Conservation (phyloP, 2,797 vertebrate genomes). For the Brachymystax lenok region DNA sequence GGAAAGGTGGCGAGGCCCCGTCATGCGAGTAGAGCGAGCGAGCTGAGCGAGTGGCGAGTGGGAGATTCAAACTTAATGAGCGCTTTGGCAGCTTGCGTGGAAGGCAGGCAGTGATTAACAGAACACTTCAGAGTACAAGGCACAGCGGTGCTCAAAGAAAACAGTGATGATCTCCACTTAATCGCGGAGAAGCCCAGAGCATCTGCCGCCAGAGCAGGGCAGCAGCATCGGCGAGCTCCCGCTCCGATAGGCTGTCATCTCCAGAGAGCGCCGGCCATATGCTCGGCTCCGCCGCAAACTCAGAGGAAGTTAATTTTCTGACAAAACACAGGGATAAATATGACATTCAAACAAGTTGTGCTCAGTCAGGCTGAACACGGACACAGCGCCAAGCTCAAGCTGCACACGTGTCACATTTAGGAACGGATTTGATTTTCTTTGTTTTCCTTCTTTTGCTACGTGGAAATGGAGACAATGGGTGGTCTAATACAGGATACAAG, state of each 20-base stretch:
- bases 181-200: slow-evolving; percentile 99
- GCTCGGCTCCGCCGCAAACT: slow-evolving; percentile 97
- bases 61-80: slow-evolving; percentile 97
- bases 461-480: slow-evolving; percentile 41
- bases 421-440: slow-evolving; percentile 74
- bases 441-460: slow-evolving; percentile 41
- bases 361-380: slow-evolving; percentile 84
- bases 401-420: slow-evolving; percentile 86
- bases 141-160: slow-evolving; percentile 99
- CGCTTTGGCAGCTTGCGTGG: slow-evolving; percentile 98
- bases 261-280: slow-evolving; percentile 99
- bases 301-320: slow-evolving; percentile 99
- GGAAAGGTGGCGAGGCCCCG: slow-evolving; percentile 76
- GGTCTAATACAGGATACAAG: slow-evolving; percentile 26
- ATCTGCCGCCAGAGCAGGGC: slow-evolving; percentile 97
- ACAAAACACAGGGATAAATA: slow-evolving; percentile 99
- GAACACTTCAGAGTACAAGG: slow-evolving; percentile 99
- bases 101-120: slow-evolving; percentile 99
- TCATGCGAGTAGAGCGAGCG: slow-evolving; percentile 64
- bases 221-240: slow-evolving; percentile 91
- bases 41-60: slow-evolving; percentile 76
- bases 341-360: slow-evolving; percentile 99
- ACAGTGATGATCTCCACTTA: slow-evolving; percentile 99
- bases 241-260: slow-evolving; percentile 99
- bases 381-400: slow-evolving; percentile 75